Base-by-base conservation (phyloP, 2,797 vertebrate genomes). In the Enteromius afrohamiltoni region DNA sequence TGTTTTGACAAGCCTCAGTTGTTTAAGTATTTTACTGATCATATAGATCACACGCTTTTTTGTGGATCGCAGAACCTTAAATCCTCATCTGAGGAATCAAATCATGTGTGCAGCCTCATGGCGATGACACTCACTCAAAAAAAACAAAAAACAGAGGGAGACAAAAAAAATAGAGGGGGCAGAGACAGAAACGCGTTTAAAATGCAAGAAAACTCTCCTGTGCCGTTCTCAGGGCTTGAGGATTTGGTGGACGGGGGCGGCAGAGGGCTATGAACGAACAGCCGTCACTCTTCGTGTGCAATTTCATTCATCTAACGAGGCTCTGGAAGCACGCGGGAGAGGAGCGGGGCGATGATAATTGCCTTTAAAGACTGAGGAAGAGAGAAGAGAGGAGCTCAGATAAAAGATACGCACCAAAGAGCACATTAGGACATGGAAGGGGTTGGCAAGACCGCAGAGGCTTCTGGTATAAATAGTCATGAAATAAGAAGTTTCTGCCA, bases 401-500 rank as follows among this genome's bases (percentile, higher is more conserved):
- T 95, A 95, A 96, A 94, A 91, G 92, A 95, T 94, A 95, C 89
- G 86, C 91, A 93, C 90, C 93, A 94, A 95, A 95, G 93, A 90
- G 94, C 93, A 94, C 93, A 95, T 95, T 93, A 90, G 92, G 94
- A 95, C 93, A 93, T 93, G 90, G 93, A 92, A 96, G 90, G 94
- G 90, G 89, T 87, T 94, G 86, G 90, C 92, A 92, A 92, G 93
- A 94, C 93, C 93, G 89, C 91, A 91, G 94, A 96, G 96, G 95
- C 92, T 91, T 91, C 92, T 90, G 92, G 94, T 95, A 97, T 97
- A 97, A 98, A 98, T 97, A 98, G 95, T 97, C 96, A 96, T 96
- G 96, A 97, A 98, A 97, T 96, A 93, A 97, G 96, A 99, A 99
- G 96, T 98, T 99, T 97, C 95, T 95, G 94, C 95, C 96, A 97